These are phyloP conservation scores for Pangasius krempfi DNA, from an alignment of 2,797 vertebrate species.

Conservation along the genomic window DNA sequence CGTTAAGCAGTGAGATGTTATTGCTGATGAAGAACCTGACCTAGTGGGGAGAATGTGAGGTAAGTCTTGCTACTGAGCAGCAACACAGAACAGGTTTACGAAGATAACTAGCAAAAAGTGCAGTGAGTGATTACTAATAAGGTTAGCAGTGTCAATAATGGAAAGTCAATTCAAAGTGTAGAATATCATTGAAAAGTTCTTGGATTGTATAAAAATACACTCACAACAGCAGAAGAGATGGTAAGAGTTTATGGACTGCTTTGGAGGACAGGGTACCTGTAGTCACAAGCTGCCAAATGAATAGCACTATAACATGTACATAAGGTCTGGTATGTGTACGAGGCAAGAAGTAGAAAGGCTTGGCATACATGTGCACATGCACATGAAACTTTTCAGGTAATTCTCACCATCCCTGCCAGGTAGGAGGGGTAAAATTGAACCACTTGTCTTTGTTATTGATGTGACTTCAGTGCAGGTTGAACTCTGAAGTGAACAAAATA, in stretches of 20 bases:
- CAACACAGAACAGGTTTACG: not conserved
- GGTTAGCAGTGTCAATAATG: not conserved
- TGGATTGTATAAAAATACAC: not conserved
- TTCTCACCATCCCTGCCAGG: not conserved
- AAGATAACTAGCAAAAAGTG: not conserved
- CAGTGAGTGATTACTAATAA: not conserved
- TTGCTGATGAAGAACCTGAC: not conserved
- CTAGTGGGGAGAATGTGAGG: not conserved
- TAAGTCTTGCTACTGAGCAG: not conserved
- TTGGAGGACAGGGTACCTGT: not conserved
- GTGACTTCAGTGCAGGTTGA: not conserved
- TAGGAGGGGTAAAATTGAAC: not conserved
- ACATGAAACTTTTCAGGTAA: not conserved
- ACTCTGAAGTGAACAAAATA: constrained; percentile 16
- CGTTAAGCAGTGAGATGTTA: not conserved
- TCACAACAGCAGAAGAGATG: not conserved
- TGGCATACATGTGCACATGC: not conserved
- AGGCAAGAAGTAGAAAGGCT: not conserved
- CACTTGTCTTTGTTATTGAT: not conserved
- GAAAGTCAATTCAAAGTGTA: not conserved
- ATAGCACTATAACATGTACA: not conserved
- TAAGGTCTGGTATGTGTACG: not conserved
- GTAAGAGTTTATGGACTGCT: not conserved
- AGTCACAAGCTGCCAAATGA: not conserved
- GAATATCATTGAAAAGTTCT: not conserved